phyloP scores from a whole-genome alignment of 1,140 invertebrate species.

The Uloborus diversus region DNA sequence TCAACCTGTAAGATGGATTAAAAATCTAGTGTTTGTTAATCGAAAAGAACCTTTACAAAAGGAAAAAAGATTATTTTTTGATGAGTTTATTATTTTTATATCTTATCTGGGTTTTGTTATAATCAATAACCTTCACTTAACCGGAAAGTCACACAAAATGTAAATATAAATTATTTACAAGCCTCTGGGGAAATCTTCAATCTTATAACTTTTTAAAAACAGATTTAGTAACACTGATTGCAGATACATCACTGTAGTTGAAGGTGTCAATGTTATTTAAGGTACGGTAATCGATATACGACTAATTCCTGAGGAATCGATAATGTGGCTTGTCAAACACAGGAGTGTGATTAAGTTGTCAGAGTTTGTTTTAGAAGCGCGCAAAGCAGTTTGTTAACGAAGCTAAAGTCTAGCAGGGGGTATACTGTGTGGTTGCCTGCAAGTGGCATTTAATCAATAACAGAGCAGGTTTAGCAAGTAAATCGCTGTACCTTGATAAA shows the following conservation, averaged over 20 bases:
- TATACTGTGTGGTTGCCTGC: conserved; percentile 10
- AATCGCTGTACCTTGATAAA: neutral
- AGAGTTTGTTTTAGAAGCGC: conserved; percentile 27
- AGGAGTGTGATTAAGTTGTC: conserved; percentile 52
- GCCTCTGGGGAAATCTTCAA: too few relatives aligned
- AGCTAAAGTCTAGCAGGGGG: neutral
- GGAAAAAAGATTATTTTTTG: too few relatives aligned
- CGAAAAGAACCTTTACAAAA: too few relatives aligned
- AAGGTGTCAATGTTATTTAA: conserved; percentile 43
- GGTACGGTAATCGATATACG: conserved; percentile 37
- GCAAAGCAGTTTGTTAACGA: conserved; percentile 40
- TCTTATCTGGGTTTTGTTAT: too few relatives aligned
- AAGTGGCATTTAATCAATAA: conserved; percentile 39
- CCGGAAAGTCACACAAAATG: too few relatives aligned
- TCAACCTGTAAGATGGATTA: too few relatives aligned
- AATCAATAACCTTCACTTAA: too few relatives aligned
- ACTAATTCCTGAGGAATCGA: conserved; percentile 29
- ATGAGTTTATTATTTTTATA: too few relatives aligned
- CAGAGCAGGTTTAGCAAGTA: neutral
- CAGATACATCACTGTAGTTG: conserved; percentile 32
- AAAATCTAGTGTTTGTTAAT: too few relatives aligned
- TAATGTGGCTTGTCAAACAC: conserved; percentile 26
- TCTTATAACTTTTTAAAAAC: neutral
- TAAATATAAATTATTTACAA: too few relatives aligned
- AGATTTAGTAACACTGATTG: too few relatives aligned